Conservation (phyloP, 2,797 vertebrate species). For the Chaetophractus vellerosus region DNA sequence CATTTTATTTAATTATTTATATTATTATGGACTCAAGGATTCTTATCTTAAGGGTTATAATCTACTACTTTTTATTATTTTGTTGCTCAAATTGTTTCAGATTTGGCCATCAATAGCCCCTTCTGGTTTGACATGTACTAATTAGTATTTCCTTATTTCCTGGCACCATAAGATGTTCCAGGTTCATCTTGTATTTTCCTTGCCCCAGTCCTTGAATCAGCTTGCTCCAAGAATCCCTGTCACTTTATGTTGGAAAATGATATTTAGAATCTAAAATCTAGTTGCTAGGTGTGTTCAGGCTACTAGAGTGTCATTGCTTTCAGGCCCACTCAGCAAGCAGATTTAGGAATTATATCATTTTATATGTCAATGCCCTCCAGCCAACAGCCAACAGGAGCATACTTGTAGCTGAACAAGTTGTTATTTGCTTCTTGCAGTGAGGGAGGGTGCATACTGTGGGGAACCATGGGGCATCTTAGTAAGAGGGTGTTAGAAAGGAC, state of each 20-base stretch:
- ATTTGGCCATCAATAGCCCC: neutral
- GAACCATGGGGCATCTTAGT: too few species aligned
- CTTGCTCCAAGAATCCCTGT: neutral
- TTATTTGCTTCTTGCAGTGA: neutral
- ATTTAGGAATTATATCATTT: neutral
- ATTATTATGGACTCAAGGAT: neutral
- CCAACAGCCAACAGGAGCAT: neutral
- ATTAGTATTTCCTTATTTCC: neutral
- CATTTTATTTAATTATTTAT: neutral
- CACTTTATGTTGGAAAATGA: neutral
- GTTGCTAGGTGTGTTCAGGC: neutral
- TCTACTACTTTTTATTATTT: neutral
- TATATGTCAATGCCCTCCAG: neutral
- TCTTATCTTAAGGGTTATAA: neutral
- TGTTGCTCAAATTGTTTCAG: neutral
- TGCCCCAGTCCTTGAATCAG: neutral
- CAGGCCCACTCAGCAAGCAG: neutral
- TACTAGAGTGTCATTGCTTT: neutral
- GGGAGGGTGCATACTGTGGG: neutral
- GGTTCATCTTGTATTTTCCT: neutral
- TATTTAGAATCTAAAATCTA: neutral
- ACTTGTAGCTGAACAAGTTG: neutral
- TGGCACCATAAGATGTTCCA: neutral
- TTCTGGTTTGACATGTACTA: neutral
- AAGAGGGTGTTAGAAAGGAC: neutral